Evolutionary conservation across 2,888 invertebrate genomes (phyloP).

Genomic region (Mylabris sibirica): DNA sequence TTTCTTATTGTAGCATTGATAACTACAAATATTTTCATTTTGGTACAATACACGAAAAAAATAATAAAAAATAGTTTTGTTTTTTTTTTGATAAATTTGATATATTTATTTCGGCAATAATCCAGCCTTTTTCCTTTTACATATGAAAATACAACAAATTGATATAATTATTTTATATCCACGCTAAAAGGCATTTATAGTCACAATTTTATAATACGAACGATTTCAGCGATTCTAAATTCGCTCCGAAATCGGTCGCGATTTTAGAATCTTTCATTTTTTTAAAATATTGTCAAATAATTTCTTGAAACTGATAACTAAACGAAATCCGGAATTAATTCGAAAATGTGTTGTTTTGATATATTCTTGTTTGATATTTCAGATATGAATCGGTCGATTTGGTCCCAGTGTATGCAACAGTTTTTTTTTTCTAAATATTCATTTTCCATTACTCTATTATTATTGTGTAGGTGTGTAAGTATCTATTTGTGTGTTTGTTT

Average conservation of each 20-base stretch:
- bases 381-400: constrained; percentile 61
- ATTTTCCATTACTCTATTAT: background rate
- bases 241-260: constrained; percentile 18
- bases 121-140: constrained; percentile 54
- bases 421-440: constrained; percentile 23
- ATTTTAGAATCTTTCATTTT: constrained; percentile 30
- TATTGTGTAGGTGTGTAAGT: constrained; percentile 37
- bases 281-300: constrained; percentile 63
- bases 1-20: constrained; percentile 2
- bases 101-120: constrained; percentile 25
- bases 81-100: constrained; percentile 23
- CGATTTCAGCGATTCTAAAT: constrained; percentile 36
- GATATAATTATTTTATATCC: constrained; percentile 58
- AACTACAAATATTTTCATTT: constrained; percentile 13
- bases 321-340: constrained; percentile 18
- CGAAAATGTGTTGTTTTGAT: constrained; percentile 49
- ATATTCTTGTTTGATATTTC: constrained; percentile 53
- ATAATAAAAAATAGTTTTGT: constrained; percentile 32
- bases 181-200: constrained; percentile 64
- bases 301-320: constrained; percentile 37
- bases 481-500: constrained; percentile 39
- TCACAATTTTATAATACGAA: constrained; percentile 60
- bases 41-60: constrained; percentile 15
- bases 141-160: constrained; percentile 58
- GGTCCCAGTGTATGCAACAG: constrained; percentile 60